Evolutionary conservation across 2,113 vertebrate genomes (phyloP).

Genomic region (Paradoxurus hermaphroditus): DNA sequence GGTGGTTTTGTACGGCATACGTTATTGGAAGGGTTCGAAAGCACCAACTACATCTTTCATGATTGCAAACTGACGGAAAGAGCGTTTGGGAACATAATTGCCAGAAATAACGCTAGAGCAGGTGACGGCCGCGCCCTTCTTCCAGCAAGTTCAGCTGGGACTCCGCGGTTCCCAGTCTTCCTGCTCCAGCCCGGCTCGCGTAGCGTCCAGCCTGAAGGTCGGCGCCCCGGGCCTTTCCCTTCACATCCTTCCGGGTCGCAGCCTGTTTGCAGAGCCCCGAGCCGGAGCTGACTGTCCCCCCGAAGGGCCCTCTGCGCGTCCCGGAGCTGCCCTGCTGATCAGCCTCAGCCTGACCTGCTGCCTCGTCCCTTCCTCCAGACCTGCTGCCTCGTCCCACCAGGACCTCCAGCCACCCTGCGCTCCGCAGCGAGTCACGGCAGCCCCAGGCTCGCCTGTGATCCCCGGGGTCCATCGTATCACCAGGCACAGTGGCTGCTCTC

Average conservation of each 20-base stretch:
- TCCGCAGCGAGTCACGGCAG: not conserved
- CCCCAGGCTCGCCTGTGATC: not conserved
- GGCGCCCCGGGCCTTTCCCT: not conserved
- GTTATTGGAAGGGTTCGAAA: not conserved
- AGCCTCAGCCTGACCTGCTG: not conserved
- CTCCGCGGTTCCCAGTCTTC: not conserved
- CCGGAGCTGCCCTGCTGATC: accelerated
- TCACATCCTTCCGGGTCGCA: not conserved
- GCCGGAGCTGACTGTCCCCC: accelerated
- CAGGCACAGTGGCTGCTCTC: not conserved
- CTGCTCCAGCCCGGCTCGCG: not conserved
- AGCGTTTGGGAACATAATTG: not conserved
- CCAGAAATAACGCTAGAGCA: accelerated
- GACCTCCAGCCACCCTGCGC: not conserved
- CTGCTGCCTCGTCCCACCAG: not conserved
- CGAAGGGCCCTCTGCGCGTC: not conserved
- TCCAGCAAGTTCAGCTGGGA: accelerated
- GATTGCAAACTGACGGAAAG: not conserved
- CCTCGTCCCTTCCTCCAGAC: not conserved
- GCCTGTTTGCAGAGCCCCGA: accelerated
- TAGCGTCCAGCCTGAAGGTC: accelerated
- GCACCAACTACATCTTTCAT: not conserved
- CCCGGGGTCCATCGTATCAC: not conserved
- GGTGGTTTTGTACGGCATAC: not conserved
- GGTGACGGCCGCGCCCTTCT: accelerated